Evolutionary conservation across 2,113 vertebrate genomes (phyloP).

Genomic region (Ailuropoda melanoleuca): DNA sequence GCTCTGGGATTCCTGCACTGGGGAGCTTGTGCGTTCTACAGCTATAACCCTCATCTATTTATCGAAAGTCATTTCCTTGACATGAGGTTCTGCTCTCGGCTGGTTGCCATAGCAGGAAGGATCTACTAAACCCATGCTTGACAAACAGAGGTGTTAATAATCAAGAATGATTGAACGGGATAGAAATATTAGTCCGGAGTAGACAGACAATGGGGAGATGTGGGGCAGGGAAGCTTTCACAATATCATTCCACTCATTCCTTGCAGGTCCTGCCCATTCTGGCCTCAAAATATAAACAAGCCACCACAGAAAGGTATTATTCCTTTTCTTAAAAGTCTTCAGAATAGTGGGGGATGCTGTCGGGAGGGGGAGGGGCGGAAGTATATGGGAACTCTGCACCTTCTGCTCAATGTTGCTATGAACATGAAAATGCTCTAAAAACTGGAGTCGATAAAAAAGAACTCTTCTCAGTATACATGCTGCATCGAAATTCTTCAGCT

Average conservation of each 20-base stretch:
- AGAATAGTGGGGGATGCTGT: background rate
- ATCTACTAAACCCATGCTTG: background rate
- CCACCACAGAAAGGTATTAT: background rate
- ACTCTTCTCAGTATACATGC: background rate
- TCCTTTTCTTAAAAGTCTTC: background rate
- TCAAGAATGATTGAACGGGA: background rate
- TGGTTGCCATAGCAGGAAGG: background rate
- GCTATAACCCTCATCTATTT: background rate
- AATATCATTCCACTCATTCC: background rate
- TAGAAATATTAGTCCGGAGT: background rate
- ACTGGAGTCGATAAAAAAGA: background rate
- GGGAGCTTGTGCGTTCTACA: background rate
- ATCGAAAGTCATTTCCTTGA: background rate
- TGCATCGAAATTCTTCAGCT: background rate
- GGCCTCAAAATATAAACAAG: background rate
- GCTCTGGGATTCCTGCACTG: background rate
- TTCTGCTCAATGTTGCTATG: background rate
- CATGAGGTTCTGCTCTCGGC: background rate
- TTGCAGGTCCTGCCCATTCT: background rate
- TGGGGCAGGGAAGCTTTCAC: background rate
- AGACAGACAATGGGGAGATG: background rate
- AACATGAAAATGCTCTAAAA: background rate
- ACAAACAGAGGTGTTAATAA: background rate
- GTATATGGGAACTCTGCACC: background rate
- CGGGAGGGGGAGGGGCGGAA: background rate